These are phyloP conservation scores for Cryptotis parvus DNA, from an alignment of 2,113 vertebrate species.

Conservation along the genomic window DNA sequence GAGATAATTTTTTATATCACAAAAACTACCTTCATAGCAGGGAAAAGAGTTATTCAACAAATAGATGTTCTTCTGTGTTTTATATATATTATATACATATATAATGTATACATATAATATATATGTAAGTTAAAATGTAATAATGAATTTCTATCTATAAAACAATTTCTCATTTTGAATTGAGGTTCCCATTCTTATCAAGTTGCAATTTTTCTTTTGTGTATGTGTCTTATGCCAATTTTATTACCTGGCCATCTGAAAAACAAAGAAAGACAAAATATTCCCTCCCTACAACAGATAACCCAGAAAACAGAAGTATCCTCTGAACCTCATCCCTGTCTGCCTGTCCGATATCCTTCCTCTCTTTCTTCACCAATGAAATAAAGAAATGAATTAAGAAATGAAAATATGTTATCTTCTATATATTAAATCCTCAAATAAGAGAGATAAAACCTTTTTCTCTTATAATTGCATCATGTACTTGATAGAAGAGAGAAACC, in stretches of 20 bases:
- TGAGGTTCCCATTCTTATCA: neutral
- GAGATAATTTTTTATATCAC: neutral
- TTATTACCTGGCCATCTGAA: neutral
- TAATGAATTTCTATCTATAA: too few species aligned
- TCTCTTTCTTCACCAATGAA: neutral
- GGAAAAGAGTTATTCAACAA: neutral
- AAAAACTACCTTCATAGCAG: neutral
- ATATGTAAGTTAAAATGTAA: too few species aligned
- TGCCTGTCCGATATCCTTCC: neutral
- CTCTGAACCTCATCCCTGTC: neutral
- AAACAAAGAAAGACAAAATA: neutral
- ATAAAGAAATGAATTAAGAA: neutral
- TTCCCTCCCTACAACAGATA: neutral
- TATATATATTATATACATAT: neutral
- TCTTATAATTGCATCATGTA: neutral
- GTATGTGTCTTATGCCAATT: neutral
- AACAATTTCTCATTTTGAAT: too few species aligned
- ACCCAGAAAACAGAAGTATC: neutral
- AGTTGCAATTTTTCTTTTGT: neutral
- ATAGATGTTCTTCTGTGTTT: neutral
- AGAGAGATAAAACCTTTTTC: slow-evolving; percentile 27
- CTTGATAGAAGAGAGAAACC: neutral
- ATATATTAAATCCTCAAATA: neutral
- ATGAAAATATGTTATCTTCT: neutral
- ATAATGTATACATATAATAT: too few species aligned